Evolutionary conservation across 2,888 invertebrate genomes (phyloP).

Genomic region (Oscheius sp.): DNA sequence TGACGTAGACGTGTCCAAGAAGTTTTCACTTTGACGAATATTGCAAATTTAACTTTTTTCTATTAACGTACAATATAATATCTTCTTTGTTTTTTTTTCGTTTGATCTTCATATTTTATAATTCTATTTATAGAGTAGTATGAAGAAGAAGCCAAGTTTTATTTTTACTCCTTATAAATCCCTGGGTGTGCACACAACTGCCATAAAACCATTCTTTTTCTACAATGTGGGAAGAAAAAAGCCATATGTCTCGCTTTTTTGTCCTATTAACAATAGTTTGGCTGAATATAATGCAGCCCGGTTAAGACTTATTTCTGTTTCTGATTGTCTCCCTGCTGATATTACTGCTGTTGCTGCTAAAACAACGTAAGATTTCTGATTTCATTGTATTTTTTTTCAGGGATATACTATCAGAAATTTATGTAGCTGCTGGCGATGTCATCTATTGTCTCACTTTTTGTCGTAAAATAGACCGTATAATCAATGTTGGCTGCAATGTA

Average conservation of each 20-base stretch:
- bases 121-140: neutral
- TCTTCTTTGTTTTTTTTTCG: too few species aligned
- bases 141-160: constrained; percentile 23
- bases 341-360: constrained; percentile 27
- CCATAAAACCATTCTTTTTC: constrained; percentile 19
- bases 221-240: neutral
- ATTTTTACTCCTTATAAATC: constrained; percentile 27
- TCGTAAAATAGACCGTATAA: constrained; percentile 32
- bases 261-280: constrained; percentile 22
- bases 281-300: constrained; percentile 22
- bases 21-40: too few species aligned
- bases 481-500: constrained; percentile 7
- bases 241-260: constrained; percentile 15
- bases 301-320: constrained; percentile 16
- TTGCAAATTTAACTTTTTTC: too few species aligned
- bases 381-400: constrained; percentile 27
- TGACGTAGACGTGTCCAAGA: too few species aligned
- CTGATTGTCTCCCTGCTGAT: constrained; percentile 26
- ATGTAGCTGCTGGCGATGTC: constrained; percentile 38
- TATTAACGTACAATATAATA: too few species aligned
- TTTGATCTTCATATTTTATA: too few species aligned
- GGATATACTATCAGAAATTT: constrained; percentile 23
- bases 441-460: constrained; percentile 48
- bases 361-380: constrained; percentile 50
- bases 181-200: constrained; percentile 24